Evolutionary conservation across 2,113 vertebrate species (phyloP), one percentile per base, ranked within the genome.

Genomic region (Otolemur garnettii): DNA sequence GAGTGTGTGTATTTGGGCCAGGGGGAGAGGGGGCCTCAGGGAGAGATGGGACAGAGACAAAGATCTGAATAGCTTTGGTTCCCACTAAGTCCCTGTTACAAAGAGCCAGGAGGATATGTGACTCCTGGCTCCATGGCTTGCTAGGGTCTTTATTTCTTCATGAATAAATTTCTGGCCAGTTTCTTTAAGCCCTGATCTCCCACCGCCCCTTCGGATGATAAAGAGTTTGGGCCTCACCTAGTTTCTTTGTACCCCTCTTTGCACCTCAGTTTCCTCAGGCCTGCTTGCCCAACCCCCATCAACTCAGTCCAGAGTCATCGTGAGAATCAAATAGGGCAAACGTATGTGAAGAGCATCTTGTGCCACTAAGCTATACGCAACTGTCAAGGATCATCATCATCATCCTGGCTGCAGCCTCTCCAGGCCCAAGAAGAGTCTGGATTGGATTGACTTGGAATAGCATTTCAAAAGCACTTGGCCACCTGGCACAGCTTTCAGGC

Each of bases 401-500:
- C 33, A 2, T 4, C 7, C 45, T 7, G 45, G 1, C 64, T 17
- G 55, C 80, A 38, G 17, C 14, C 42, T 53, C 72, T 86, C 69
- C 92, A 66, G 75, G n/a, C 78, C 62, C 38, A 5, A 68, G 87
- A n/a, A 81, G 45, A 18, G 1, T 18, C 11, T 1, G 33, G 81
- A n/a, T 11, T 2, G 38, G 13, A 33, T 4, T 15, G 64, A 71
- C 88, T 80, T 50, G 3, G n/a, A 60, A 17, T 59, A 62, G 22
- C 2, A 17, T 12, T 89, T 57, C 77, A 30, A 69, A 90, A 69
- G 80, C 59, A 28, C 55, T 80, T 6, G 38, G 69, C 64, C 93
- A 84, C 94, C 78, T 45, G 86, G 89, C 88, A 35, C 84, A n/a
- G n/a, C 24, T 74, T 84, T 60, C 72, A 59, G 89, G 66, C 78